Evolutionary conservation across 2,113 vertebrate genomes (phyloP), one percentile per base, ranked within the genome.

Genomic region (Crotalus horridus): DNA sequence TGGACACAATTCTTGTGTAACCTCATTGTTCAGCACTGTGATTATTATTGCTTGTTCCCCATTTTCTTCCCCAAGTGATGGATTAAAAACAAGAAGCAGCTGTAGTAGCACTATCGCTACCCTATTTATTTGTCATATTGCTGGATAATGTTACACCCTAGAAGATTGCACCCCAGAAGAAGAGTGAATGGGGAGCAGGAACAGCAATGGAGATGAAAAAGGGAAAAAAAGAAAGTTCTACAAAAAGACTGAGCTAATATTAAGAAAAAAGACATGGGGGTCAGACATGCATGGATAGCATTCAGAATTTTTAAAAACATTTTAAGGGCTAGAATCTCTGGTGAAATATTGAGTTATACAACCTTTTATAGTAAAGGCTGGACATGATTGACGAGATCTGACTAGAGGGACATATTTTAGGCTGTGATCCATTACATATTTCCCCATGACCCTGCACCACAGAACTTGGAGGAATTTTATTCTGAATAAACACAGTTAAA

Each of bases 311-410:
- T 94, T 94, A 81, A 81, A 43, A 91, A 94, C 51, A 94, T 95
- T 92, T 89, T 90, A 61, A 89, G 87, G 94, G 94, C 94, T 94
- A n/a, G 81, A 55, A 91, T 96, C 95, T 96, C 97, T 96, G 94
- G 96, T 96, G 94, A 96, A 93, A 93, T 94, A 74, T 94, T 96
- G 48, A 29, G 51, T 53, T 87, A 43, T 53, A 87, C 11, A n/a
- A 29, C 26, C 51, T 51, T 51, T 87, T n/a, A 81, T 81, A 81
- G 74, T 81, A 81, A 81, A 74, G 69, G 33, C 33, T 43, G 74
- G 74, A 21, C 33, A 81, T 81, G 74, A 81, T 81, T 81, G 74
- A 43, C 74, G 17, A 0, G 7, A 81, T 43, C 74, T 81, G 74
- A 33, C 33, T 43, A 43, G 33, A 81, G 74, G 74, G 33, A 81